phyloP scores from a whole-genome alignment of 2,113 vertebrate species.

The Laticauda colubrina region DNA sequence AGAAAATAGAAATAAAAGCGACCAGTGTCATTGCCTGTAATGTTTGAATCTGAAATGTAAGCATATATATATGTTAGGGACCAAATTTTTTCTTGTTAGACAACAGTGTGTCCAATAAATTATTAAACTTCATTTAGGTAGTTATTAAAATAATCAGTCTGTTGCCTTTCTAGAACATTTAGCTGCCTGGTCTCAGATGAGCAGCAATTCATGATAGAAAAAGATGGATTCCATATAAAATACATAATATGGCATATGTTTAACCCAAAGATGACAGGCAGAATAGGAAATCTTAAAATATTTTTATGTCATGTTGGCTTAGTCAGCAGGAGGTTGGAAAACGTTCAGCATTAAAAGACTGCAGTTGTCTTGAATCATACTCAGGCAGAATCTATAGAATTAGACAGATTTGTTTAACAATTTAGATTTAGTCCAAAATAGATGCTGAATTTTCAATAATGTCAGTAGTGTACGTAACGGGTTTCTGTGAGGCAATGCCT shows the following conservation, averaged over 20 bases:
- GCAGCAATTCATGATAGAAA: accelerated
- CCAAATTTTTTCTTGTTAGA: neutral
- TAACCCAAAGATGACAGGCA: accelerated
- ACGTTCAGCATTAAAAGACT: neutral
- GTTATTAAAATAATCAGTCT: neutral
- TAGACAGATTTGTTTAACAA: slow-evolving; percentile 31
- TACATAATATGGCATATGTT: neutral
- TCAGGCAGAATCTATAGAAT: slow-evolving; percentile 10
- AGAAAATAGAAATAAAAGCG: neutral
- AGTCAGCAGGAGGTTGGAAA: neutral
- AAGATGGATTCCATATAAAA: neutral
- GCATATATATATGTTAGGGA: neutral
- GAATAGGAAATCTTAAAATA: slow-evolving; percentile 1
- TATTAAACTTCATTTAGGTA: neutral
- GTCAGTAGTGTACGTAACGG: neutral
- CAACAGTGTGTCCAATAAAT: neutral
- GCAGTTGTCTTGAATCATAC: slow-evolving; percentile 1
- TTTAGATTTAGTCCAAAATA: slow-evolving; percentile 17
- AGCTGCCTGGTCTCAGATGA: neutral
- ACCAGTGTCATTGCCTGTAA: neutral
- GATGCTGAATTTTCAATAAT: slow-evolving; percentile 17
- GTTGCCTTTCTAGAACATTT: neutral
- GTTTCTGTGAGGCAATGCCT: slow-evolving; percentile 7
- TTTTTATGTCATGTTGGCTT: neutral
- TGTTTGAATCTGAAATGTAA: neutral